A percentile compares a stretch with the other conserved stretches of the same genome.
Conservation (phyloP, 2,888 invertebrate species). For the Drosophila neotestacea region DNA sequence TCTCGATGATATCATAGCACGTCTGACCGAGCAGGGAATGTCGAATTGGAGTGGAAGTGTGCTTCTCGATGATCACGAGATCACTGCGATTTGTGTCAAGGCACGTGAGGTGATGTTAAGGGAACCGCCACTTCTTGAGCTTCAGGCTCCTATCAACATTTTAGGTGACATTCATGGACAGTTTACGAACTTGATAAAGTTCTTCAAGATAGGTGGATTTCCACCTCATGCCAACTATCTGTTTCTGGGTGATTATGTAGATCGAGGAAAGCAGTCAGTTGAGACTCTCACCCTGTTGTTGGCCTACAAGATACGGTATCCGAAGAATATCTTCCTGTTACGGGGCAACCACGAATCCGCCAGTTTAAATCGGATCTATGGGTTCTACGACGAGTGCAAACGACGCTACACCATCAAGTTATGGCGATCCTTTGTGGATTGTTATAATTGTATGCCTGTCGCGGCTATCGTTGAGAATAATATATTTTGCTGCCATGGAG, state of each 20-base stretch:
- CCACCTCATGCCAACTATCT: slow-evolving; percentile 98
- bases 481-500: slow-evolving; percentile 92
- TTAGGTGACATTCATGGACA: slow-evolving; percentile 99
- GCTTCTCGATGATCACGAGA: slow-evolving; percentile 98
- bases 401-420: slow-evolving; percentile 97
- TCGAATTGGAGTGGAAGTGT: slow-evolving; percentile 92
- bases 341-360: slow-evolving; percentile 99
- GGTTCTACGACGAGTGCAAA: slow-evolving; percentile 98
- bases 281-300: slow-evolving; percentile 98
- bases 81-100: slow-evolving; percentile 96
- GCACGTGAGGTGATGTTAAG: slow-evolving; percentile 98
- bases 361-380: slow-evolving; percentile 98
- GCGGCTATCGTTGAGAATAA: slow-evolving; percentile 93
- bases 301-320: slow-evolving; percentile 99
- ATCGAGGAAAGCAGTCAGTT: slow-evolving; percentile 93
- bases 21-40: slow-evolving; percentile 20
- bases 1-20: slow-evolving; percentile 52
- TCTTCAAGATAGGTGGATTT: slow-evolving; percentile 99
- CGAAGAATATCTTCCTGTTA: slow-evolving; percentile 97
- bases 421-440: slow-evolving; percentile 99
- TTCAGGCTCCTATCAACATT: slow-evolving; percentile 99
- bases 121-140: slow-evolving; percentile 97
- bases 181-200: slow-evolving; percentile 96
- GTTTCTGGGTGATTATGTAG: slow-evolving; percentile 92
- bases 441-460: slow-evolving; percentile 97